phyloP scores from a whole-genome alignment of 2,113 vertebrate species.

The Amblyopsis rosae region DNA sequence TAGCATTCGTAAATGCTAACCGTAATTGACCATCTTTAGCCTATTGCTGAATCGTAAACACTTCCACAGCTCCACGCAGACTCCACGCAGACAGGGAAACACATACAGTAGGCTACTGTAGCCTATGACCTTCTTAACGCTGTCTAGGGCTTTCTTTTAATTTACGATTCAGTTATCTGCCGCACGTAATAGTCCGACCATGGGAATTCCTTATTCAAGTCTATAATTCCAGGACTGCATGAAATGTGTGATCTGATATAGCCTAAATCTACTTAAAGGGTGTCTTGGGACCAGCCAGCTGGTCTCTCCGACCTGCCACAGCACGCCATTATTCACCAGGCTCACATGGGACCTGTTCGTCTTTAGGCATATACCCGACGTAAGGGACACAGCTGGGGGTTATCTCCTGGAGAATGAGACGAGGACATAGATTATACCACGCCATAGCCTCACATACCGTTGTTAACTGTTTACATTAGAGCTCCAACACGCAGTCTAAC shows the following conservation, averaged over 20 bases:
- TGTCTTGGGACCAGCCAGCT: conserved; percentile 6
- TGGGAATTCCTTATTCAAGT: conserved; percentile 11
- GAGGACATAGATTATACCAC: too few species aligned
- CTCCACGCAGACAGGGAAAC: conserved; percentile 5
- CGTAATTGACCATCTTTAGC: background rate
- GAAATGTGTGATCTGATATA: conserved; percentile 18
- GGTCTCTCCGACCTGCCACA: background rate
- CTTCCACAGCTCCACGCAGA: background rate
- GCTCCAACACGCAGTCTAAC: background rate
- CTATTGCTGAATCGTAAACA: background rate
- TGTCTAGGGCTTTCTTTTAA: background rate
- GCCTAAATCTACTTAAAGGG: background rate
- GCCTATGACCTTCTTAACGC: conserved; percentile 14
- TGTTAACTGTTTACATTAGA: too few species aligned
- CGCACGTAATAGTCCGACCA: conserved; percentile 16
- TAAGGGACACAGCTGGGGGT: too few species aligned
- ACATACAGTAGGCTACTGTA: background rate
- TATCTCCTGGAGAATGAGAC: too few species aligned
- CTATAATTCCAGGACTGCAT: conserved; percentile 32
- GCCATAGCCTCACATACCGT: too few species aligned
- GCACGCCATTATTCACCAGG: too few species aligned
- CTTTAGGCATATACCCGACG: too few species aligned
- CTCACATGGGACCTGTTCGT: too few species aligned
- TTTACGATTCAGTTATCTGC: conserved; percentile 26
- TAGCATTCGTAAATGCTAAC: background rate